phyloP scores from a whole-genome alignment of 2,113 vertebrate genomes.

The Nannobrachium achirus region DNA sequence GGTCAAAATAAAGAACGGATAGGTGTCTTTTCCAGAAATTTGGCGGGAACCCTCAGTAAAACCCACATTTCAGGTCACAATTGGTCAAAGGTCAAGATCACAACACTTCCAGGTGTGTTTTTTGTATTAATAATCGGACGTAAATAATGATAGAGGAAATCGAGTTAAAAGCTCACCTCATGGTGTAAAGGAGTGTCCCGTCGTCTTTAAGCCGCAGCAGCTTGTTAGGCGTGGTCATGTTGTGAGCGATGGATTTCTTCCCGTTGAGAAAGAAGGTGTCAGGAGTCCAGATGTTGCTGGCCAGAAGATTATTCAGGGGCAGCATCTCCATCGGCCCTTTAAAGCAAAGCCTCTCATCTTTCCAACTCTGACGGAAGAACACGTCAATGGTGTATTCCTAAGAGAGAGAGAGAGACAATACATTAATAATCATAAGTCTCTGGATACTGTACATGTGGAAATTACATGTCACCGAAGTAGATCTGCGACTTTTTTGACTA shows the following conservation, averaged over 20 bases:
- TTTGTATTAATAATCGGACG: no score
- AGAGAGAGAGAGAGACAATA: constrained; percentile 26
- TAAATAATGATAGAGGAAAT: no score
- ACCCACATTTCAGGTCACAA: no score
- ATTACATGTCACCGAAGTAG: no score
- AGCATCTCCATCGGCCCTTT: constrained; percentile 95
- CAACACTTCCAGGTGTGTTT: neutral
- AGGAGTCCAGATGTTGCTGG: constrained; percentile 98
- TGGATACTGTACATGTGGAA: no score
- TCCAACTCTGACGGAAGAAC: constrained; percentile 99
- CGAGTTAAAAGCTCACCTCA: constrained; percentile 85
- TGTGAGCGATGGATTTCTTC: constrained; percentile 97
- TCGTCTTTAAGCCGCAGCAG: constrained; percentile 93
- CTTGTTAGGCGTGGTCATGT: constrained; percentile 98
- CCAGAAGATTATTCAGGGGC: constrained; percentile 92
- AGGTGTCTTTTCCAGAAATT: no score
- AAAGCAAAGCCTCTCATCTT: constrained; percentile 92
- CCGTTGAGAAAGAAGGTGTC: constrained; percentile 98
- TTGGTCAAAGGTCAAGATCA: neutral
- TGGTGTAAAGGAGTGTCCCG: constrained; percentile 95
- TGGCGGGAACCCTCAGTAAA: no score
- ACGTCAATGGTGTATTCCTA: constrained; percentile 98
- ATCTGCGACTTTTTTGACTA: no score
- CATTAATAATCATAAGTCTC: no score
- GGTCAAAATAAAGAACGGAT: no score